Evolutionary conservation across 2,113 vertebrate genomes (phyloP).

Genomic region (Colossoma macropomum): DNA sequence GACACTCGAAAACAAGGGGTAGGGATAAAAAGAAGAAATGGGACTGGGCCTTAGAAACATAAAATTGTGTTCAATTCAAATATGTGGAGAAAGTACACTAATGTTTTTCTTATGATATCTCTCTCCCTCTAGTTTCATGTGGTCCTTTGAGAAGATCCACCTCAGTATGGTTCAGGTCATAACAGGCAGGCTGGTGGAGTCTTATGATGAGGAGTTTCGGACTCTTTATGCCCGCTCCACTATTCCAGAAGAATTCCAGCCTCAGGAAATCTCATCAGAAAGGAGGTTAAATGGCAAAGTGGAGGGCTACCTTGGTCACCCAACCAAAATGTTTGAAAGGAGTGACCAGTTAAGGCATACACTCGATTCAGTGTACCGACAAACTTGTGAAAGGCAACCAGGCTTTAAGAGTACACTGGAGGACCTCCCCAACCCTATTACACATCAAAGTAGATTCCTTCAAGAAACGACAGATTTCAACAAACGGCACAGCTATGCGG

Average conservation of each 20-base stretch:
- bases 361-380: conserved; percentile 82
- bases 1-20: too few species aligned
- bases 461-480: conserved; percentile 81
- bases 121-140: conserved; percentile 85
- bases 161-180: conserved; percentile 97
- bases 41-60: neutral
- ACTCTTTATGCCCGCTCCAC: conserved; percentile 90
- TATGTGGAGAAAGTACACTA: neutral
- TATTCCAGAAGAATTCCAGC: conserved; percentile 77
- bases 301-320: conserved; percentile 77
- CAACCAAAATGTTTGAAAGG: conserved; percentile 79
- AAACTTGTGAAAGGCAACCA: conserved; percentile 78
- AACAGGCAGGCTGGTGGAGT: conserved; percentile 90
- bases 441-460: conserved; percentile 70
- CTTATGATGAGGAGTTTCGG: conserved; percentile 95
- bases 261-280: conserved; percentile 70
- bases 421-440: conserved; percentile 60
- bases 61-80: neutral
- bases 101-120: conserved; percentile 1
- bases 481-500: conserved; percentile 96
- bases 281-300: conserved; percentile 76
- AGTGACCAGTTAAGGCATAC: conserved; percentile 80
- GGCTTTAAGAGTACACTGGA: conserved; percentile 61
- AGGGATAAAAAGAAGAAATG: too few species aligned
- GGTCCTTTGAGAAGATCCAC: conserved; percentile 96